These are phyloP conservation scores for Paracyclopina nana DNA, from an alignment of 1,140 invertebrate species.

Conservation along the genomic window DNA sequence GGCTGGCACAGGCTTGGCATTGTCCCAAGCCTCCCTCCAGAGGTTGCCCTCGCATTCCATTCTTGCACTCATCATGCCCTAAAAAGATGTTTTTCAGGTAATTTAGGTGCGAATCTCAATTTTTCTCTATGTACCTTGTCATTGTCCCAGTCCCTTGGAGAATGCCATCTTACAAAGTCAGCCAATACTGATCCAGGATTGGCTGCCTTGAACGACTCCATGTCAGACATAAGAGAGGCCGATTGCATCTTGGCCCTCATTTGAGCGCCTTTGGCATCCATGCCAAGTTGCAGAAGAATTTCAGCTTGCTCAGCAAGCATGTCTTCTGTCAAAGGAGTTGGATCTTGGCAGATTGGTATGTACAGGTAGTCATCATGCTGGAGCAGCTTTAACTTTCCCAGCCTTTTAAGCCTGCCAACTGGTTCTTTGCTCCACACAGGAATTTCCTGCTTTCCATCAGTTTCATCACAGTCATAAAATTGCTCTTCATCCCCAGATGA, in stretches of 20 bases:
- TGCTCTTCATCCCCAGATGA: too few relatives aligned
- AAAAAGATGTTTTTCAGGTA: constrained; percentile 26
- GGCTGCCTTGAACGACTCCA: constrained; percentile 97
- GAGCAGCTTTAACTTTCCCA: constrained; percentile 42
- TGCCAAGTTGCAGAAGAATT: constrained; percentile 46
- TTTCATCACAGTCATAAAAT: constrained; percentile 22
- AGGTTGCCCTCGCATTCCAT: constrained; percentile 89
- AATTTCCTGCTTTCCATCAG: constrained; percentile 18
- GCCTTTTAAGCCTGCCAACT: constrained; percentile 45
- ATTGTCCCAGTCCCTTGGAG: constrained; percentile 76
- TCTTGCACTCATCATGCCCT: constrained; percentile 57
- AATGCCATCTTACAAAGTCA: constrained; percentile 96
- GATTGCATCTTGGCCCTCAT: constrained; percentile 80
- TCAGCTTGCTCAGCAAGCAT: constrained; percentile 81
- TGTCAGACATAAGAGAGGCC: constrained; percentile 80
- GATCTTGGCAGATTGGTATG: constrained; percentile 55
- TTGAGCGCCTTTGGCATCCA: constrained; percentile 56
- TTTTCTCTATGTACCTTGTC: constrained; percentile 31
- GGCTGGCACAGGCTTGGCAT: constrained; percentile 62
- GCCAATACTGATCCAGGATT: constrained; percentile 77
- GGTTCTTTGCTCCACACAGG: constrained; percentile 26
- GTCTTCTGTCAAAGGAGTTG: constrained; percentile 90
- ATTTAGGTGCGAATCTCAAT: constrained; percentile 30
- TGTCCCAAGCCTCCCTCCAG: constrained; percentile 59
- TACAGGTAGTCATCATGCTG: constrained; percentile 50